Conservation (phyloP, 2,888 invertebrate species). For the Habroteleia sp. region DNA sequence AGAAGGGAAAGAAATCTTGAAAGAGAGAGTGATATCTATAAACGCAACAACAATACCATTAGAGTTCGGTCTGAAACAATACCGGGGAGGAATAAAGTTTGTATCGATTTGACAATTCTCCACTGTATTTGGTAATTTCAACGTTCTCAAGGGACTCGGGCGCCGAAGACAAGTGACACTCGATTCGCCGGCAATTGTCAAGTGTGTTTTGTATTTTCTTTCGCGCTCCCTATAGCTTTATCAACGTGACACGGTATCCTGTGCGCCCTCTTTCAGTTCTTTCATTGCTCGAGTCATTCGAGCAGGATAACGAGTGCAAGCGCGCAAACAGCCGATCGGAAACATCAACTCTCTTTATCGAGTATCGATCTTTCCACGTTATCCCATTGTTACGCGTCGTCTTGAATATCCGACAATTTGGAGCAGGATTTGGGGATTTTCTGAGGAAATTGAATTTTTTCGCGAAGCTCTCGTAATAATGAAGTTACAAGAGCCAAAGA, state of each 20-base stretch:
- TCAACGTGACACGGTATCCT: constrained; percentile 46
- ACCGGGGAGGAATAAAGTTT: constrained; percentile 41
- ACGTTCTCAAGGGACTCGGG: constrained; percentile 69
- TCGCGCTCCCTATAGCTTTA: constrained; percentile 40
- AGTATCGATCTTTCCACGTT: constrained; percentile 46
- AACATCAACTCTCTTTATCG: constrained; percentile 36
- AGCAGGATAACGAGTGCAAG: constrained; percentile 39
- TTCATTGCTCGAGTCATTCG: constrained; percentile 39
- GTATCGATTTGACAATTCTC: constrained; percentile 72
- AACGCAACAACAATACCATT: constrained; percentile 19
- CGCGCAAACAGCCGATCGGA: constrained; percentile 26
- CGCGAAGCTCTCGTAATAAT: constrained; percentile 38
- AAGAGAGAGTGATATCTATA: constrained; percentile 10
- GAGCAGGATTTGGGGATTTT: constrained; percentile 36
- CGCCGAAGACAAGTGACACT: constrained; percentile 77
- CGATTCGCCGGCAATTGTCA: constrained; percentile 72
- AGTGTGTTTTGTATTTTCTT: constrained; percentile 71
- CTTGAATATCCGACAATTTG: constrained; percentile 44
- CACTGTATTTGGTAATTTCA: constrained; percentile 67
- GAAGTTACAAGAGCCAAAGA: constrained; percentile 39
- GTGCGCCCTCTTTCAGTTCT: constrained; percentile 29
- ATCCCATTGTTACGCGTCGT: constrained; percentile 42
- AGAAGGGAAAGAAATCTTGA: not conserved
- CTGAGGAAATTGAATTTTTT: constrained; percentile 48
- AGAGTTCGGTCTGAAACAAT: constrained; percentile 32